Percentiles rank a stretch among this genome's conserved stretches.
Conservation (phyloP, 1,140 invertebrate genomes). For the Pseudobourletiella spinata region DNA sequence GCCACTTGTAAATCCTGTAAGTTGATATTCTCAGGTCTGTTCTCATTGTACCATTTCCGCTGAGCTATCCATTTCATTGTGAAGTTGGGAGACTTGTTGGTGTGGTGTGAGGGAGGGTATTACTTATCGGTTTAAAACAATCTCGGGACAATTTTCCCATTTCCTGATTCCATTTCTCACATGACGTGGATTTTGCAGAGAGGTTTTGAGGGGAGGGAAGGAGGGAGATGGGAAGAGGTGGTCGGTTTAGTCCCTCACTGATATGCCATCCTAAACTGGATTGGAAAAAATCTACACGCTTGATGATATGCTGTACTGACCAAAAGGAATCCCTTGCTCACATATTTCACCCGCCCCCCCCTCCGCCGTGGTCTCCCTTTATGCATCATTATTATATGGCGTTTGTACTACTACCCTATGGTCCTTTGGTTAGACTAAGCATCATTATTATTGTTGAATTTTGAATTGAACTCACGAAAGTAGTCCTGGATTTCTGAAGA, state of each 20-base stretch:
- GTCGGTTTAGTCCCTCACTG: too few relatives aligned
- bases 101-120: constrained; percentile 12
- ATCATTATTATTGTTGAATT: too few relatives aligned
- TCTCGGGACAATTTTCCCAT: constrained; percentile 24
- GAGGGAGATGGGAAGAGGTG: too few relatives aligned
- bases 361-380: too few relatives aligned
- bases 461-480: too few relatives aligned
- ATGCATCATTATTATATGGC: too few relatives aligned
- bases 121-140: constrained; percentile 23
- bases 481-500: too few relatives aligned
- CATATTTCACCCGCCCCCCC: too few relatives aligned
- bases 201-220: too few relatives aligned
- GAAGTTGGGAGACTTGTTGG: constrained; percentile 13
- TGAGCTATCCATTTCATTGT: constrained; percentile 25
- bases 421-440: too few relatives aligned
- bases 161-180: constrained; percentile 26
- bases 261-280: not conserved
- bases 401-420: too few relatives aligned
- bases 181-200: constrained; percentile 19
- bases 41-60: constrained; percentile 30
- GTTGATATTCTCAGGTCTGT: constrained; percentile 34
- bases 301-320: not conserved
- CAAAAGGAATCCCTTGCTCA: not conserved
- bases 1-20: constrained; percentile 40
- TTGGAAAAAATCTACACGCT: not conserved